These are phyloP conservation scores for Bostrychus sinensis DNA, from an alignment of 2,113 vertebrate species.

Conservation along the genomic window DNA sequence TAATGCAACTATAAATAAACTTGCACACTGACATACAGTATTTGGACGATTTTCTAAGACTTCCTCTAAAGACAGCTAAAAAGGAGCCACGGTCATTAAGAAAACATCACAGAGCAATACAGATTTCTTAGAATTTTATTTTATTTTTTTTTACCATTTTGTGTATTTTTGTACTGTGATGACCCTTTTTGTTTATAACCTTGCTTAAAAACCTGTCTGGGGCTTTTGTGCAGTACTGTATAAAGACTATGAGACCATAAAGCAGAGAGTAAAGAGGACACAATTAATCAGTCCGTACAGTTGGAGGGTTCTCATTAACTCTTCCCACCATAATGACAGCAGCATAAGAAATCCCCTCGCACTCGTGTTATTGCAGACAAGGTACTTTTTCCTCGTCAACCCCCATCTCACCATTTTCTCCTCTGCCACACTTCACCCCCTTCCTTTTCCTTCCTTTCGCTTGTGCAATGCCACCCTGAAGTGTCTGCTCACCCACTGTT, in stretches of 20 bases:
- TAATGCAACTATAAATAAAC: conserved; percentile 6
- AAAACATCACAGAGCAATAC: conserved; percentile 21
- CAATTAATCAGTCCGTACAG: conserved; percentile 48
- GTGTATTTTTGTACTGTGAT: no score
- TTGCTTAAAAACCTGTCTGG: no score
- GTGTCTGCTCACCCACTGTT: not conserved
- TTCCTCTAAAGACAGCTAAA: not conserved
- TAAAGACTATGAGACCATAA: conserved; percentile 4
- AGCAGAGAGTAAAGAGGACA: conserved; percentile 35
- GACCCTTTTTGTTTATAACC: no score
- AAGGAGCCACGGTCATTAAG: conserved; percentile 21
- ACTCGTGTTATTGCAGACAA: conserved; percentile 43
- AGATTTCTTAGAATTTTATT: conserved; percentile 17
- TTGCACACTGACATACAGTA: not conserved
- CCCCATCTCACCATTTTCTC: conserved; percentile 13
- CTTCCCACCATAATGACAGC: conserved; percentile 38
- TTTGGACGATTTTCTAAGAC: not conserved
- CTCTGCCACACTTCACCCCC: conserved; percentile 20
- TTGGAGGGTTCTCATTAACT: conserved; percentile 53
- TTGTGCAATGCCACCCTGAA: not conserved
- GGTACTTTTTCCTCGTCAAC: conserved; percentile 21
- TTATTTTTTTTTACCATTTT: no score
- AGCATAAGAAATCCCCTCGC: conserved; percentile 26
- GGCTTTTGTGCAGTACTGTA: conserved; percentile 1
- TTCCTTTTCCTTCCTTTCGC: conserved; percentile 4